These are phyloP conservation scores for Clavelina lepadiformis DNA, from an alignment of 23 tunicate genomes.

Conservation along the genomic window DNA sequence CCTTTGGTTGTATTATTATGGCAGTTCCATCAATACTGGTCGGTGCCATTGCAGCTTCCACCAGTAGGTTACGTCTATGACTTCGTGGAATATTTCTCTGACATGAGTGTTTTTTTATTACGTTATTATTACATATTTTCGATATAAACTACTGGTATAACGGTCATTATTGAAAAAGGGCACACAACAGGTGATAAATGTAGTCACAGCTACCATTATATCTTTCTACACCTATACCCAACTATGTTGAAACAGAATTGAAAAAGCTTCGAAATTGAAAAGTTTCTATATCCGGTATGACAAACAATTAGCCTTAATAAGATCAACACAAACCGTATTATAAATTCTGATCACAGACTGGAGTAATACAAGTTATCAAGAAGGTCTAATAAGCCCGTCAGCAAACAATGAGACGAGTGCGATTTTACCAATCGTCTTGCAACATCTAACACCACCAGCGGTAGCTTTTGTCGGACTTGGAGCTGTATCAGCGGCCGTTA, in stretches of 20 bases:
- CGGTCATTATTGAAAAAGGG: too few relatives aligned
- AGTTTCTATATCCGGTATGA: too few relatives aligned
- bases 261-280: neutral
- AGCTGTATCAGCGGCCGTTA: conserved; percentile 93
- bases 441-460: conserved; percentile 65
- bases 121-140: too few relatives aligned
- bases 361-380: conserved; percentile 54
- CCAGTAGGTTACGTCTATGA: conserved; percentile 19
- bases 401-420: conserved; percentile 21
- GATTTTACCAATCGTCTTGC: conserved; percentile 86
- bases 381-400: conserved; percentile 26
- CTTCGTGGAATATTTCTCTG: neutral
- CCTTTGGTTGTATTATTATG: conserved; percentile 67
- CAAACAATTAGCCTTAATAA: neutral
- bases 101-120: neutral
- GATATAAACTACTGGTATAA: too few relatives aligned
- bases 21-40: conserved; percentile 79
- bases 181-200: too few relatives aligned
- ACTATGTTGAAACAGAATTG: neutral
- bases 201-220: too few relatives aligned
- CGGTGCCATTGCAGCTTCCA: conserved; percentile 76
- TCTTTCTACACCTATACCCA: neutral
- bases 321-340: neutral
- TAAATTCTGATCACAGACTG: conserved; percentile 37
- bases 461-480: conserved; percentile 85